Conservation (phyloP, 2,888 invertebrate species). For the Drosophila pegasa region DNA sequence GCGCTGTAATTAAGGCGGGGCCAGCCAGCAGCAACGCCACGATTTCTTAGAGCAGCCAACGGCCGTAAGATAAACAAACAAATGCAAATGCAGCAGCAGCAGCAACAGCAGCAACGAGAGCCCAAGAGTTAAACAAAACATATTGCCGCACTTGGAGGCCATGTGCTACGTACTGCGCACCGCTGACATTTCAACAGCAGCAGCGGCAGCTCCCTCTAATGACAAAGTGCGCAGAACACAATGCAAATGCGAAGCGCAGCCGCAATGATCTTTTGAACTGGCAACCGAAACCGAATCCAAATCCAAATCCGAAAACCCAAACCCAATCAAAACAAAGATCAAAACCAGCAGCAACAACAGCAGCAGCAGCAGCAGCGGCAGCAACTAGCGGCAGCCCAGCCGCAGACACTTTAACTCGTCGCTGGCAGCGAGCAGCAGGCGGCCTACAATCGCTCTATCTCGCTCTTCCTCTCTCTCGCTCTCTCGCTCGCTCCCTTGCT, state of each 20-base stretch:
- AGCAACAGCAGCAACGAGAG: conserved; percentile 25
- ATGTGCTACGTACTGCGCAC: conserved; percentile 61
- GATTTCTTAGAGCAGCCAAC: conserved; percentile 18
- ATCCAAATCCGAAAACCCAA: conserved; percentile 26
- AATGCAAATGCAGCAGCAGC: conserved; percentile 42
- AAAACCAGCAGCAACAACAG: conserved; percentile 52
- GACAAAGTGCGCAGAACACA: conserved; percentile 59
- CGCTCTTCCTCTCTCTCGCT: conserved; percentile 3
- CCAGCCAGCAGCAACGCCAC: conserved; percentile 30
- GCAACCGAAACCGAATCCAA: conserved; percentile 29
- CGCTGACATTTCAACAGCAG: conserved; percentile 77
- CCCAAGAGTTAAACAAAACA: conserved; percentile 79
- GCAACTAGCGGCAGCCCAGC: conserved; percentile 24
- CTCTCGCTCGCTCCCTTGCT: neutral
- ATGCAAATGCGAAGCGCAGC: conserved; percentile 49
- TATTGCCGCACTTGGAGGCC: conserved; percentile 77
- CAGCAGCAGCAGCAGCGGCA: conserved; percentile 52
- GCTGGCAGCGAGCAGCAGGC: conserved; percentile 47
- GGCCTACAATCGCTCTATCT: too few relatives aligned
- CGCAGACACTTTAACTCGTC: conserved; percentile 48
- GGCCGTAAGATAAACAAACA: conserved; percentile 63
- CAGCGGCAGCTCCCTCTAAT: conserved; percentile 39
- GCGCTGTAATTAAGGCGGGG: conserved; percentile 70
- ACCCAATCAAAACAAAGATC: conserved; percentile 76
- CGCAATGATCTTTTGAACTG: conserved; percentile 65